A percentile compares a stretch with the other conserved stretches of the same genome.
Conservation (phyloP, 1,140 invertebrate genomes). For the Drosophila neocordata region DNA sequence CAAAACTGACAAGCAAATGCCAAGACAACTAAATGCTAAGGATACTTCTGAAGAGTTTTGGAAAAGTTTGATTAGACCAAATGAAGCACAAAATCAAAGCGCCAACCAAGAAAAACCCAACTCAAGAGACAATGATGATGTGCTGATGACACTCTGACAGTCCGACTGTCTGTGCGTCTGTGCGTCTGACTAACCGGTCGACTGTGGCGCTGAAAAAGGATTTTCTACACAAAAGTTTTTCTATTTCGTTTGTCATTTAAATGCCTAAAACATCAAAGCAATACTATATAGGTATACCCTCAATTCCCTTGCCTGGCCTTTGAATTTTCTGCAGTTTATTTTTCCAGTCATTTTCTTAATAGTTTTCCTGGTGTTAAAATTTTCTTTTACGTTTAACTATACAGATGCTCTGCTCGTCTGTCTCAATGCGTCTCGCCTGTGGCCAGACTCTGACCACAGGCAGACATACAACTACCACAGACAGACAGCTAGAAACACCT, state of each 20-base stretch:
- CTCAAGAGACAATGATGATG: conserved; percentile 63
- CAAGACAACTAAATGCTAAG: conserved; percentile 55
- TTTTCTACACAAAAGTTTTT: conserved; percentile 52
- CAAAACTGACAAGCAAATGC: conserved; percentile 59
- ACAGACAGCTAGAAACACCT: neutral
- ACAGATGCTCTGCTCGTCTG: no score
- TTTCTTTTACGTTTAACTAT: conserved; percentile 28
- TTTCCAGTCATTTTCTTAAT: conserved; percentile 69
- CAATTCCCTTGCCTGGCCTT: neutral
- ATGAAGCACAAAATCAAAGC: conserved; percentile 78
- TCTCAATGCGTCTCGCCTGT: conserved; percentile 22
- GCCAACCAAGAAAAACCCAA: conserved; percentile 33
- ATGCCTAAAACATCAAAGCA: conserved; percentile 59
- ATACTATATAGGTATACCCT: neutral
- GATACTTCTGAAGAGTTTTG: conserved; percentile 33
- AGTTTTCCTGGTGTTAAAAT: conserved; percentile 52
- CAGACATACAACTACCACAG: conserved; percentile 13
- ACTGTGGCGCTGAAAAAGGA: conserved; percentile 43
- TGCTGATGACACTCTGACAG: conserved; percentile 61
- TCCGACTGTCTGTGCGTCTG: no score
- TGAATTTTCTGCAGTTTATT: conserved; percentile 57
- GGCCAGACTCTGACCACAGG: conserved; percentile 41
- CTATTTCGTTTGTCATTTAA: conserved; percentile 68
- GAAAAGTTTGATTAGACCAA: conserved; percentile 75
- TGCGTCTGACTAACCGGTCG: conserved; percentile 12